Conservation (phyloP, 2,797 vertebrate genomes). For the Mormyrops attenuatus region DNA sequence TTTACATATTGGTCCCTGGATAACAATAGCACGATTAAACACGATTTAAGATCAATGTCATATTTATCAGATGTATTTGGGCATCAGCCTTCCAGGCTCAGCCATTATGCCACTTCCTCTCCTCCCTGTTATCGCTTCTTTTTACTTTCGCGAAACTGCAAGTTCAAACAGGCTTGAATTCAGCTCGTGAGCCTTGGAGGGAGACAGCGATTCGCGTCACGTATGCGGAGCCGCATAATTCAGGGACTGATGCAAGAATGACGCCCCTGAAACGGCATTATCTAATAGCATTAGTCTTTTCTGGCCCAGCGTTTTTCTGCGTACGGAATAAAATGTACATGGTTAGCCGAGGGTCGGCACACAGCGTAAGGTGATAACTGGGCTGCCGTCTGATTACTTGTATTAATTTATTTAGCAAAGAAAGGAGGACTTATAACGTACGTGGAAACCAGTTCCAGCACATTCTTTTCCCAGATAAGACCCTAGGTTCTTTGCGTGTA, state of each 20-base stretch:
- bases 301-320: neutral
- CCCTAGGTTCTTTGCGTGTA: neutral
- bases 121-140: neutral
- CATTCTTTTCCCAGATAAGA: neutral
- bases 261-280: slow-evolving; percentile 6
- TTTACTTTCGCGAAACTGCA: neutral
- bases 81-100: neutral
- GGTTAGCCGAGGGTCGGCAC: neutral
- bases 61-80: neutral
- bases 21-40: neutral
- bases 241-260: neutral
- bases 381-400: neutral
- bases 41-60: neutral
- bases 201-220: neutral
- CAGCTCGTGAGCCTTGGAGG: neutral
- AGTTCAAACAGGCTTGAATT: slow-evolving; percentile 4
- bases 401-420: slow-evolving; percentile 11
- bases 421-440: neutral
- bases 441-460: slow-evolving; percentile 5
- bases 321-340: neutral
- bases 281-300: neutral
- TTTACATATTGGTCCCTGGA: neutral
- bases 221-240: slow-evolving; percentile 2
- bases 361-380: neutral
- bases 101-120: neutral